Percentiles rank a stretch among this genome's conserved stretches.
These are phyloP conservation scores for Yasuhikotakia modesta DNA, from an alignment of 2,797 vertebrate species.

Conservation along the genomic window DNA sequence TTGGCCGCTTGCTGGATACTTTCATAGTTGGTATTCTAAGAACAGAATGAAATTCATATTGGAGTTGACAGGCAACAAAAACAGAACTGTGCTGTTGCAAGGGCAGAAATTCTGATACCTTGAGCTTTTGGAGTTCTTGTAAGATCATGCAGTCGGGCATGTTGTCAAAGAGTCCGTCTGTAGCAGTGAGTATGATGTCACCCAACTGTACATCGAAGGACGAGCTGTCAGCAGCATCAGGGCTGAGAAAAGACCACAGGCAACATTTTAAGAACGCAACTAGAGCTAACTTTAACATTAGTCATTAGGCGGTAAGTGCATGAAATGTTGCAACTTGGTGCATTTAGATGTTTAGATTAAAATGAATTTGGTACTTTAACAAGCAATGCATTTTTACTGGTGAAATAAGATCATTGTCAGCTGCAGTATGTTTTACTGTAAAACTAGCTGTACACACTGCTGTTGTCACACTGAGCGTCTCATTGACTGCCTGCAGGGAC, in stretches of 20 bases:
- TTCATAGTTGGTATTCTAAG: conserved; percentile 93
- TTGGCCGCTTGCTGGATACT: conserved; percentile 94
- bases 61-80: background rate
- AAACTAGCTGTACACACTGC: background rate
- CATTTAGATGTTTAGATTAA: too few species aligned
- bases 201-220: conserved; percentile 96
- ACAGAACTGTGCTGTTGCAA: too few species aligned
- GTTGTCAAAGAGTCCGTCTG: conserved; percentile 98
- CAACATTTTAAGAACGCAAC: too few species aligned
- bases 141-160: conserved; percentile 99
- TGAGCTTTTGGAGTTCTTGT: conserved; percentile 94
- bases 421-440: background rate
- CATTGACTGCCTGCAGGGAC: conserved; percentile 11
- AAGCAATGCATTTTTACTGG: too few species aligned
- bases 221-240: conserved; percentile 93
- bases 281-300: too few species aligned
- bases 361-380: too few species aligned
- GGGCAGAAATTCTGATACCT: conserved; percentile 73
- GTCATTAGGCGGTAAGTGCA: too few species aligned
- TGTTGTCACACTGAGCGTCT: conserved; percentile 4
- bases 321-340: too few species aligned
- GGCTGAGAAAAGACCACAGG: conserved; percentile 73
- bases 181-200: conserved; percentile 97
- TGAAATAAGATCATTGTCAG: too few species aligned
- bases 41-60: conserved; percentile 18